Evolutionary conservation across 2,113 vertebrate genomes (phyloP).

Genomic region (Lampris megalopsis): DNA sequence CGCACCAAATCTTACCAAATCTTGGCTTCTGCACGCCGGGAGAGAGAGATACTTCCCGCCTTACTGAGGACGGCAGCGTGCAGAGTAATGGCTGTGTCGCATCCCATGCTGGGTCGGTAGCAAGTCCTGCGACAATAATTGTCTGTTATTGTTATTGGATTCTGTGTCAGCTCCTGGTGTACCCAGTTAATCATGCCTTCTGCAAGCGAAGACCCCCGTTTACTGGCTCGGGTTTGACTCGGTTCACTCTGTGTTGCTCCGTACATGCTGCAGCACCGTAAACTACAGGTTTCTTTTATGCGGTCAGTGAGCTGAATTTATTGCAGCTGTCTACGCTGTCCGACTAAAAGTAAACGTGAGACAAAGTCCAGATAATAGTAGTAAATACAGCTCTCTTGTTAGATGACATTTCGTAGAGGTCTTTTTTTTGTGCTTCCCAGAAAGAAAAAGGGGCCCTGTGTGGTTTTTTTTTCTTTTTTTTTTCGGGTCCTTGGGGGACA

Average conservation of each 20-base stretch:
- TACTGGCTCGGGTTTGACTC: constrained; percentile 44
- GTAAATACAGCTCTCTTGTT: constrained; percentile 61
- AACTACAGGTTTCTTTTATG: constrained; percentile 59
- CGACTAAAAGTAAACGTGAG: constrained; percentile 56
- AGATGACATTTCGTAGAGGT: constrained; percentile 39
- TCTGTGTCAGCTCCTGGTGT: constrained; percentile 23
- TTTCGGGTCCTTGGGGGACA: constrained; percentile 19
- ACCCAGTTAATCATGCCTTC: constrained; percentile 4
- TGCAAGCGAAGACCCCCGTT: constrained; percentile 33
- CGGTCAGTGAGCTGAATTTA: constrained; percentile 56
- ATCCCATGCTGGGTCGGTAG: constrained; percentile 13
- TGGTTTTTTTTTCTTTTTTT: neutral
- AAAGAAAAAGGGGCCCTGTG: constrained; percentile 17
- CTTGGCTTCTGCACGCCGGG: neutral
- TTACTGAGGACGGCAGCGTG: neutral
- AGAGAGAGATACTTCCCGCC: constrained; percentile 9
- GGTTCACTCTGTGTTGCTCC: constrained; percentile 49
- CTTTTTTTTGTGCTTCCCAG: constrained; percentile 5
- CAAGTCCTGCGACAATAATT: constrained; percentile 38
- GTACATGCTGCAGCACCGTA: constrained; percentile 2
- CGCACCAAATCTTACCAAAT: constrained; percentile 62
- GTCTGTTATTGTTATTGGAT: constrained; percentile 44
- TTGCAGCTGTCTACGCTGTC: constrained; percentile 54
- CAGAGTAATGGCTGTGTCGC: neutral
- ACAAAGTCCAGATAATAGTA: constrained; percentile 61